Percentiles rank a stretch among this genome's conserved stretches.
phyloP scores from a whole-genome alignment of 2,888 invertebrate genomes.

The Drosophila limbata region DNA sequence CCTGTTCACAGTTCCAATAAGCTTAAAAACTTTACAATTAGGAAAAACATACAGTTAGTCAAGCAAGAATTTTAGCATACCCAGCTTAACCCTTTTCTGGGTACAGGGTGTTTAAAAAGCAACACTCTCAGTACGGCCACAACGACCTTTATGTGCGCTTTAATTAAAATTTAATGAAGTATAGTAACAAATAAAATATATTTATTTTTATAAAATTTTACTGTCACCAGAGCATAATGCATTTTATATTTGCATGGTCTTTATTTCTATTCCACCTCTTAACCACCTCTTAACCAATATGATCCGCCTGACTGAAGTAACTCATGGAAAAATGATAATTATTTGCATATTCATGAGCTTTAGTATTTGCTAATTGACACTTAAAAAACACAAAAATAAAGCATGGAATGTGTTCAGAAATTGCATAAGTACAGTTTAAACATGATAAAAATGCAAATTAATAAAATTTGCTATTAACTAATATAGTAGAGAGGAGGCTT shows the following conservation, averaged over 20 bases:
- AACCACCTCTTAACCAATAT: constrained; percentile 21
- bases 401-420: constrained; percentile 27
- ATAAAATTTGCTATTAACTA: constrained; percentile 55
- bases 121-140: neutral
- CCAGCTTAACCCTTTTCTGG: neutral
- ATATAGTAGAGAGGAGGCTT: constrained; percentile 14
- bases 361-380: constrained; percentile 78
- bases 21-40: neutral
- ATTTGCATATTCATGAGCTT: constrained; percentile 78
- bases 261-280: neutral
- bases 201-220: neutral
- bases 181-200: neutral
- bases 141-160: neutral
- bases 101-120: neutral
- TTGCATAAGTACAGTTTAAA: constrained; percentile 37
- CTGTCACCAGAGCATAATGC: neutral
- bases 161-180: neutral
- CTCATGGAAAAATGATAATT: constrained; percentile 34
- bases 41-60: neutral
- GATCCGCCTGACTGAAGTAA: constrained; percentile 12
- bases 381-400: constrained; percentile 53
- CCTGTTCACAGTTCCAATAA: neutral
- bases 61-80: neutral
- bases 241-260: neutral
- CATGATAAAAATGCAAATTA: constrained; percentile 64